Percentiles rank a stretch among this genome's conserved stretches.
Conservation (phyloP, 2,888 invertebrate genomes). For the Oxytorus armatus region DNA sequence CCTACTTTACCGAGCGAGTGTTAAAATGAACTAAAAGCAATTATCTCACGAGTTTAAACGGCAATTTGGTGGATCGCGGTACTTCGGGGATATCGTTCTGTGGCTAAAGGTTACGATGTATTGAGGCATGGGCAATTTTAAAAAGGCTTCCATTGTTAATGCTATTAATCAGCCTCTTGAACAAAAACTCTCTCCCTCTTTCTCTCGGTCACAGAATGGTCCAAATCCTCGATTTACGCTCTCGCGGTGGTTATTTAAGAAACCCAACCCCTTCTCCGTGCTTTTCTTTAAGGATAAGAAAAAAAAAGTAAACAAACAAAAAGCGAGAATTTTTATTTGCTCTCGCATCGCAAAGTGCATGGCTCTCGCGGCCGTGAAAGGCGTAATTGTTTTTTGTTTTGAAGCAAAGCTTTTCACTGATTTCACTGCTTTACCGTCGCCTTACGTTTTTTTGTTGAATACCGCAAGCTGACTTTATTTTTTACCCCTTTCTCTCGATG, state of each 20-base stretch:
- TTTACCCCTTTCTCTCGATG: constrained; percentile 22
- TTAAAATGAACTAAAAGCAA: neutral
- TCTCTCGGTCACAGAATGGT: constrained; percentile 47
- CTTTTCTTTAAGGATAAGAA: constrained; percentile 43
- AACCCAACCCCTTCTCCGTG: constrained; percentile 67
- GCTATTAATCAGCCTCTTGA: constrained; percentile 76
- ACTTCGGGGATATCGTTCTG: neutral
- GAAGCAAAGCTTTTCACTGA: constrained; percentile 74
- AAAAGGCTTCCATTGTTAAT: constrained; percentile 75
- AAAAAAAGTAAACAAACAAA: constrained; percentile 37
- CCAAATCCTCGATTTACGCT: constrained; percentile 38
- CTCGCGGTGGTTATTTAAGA: constrained; percentile 66
- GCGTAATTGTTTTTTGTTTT: constrained; percentile 66
- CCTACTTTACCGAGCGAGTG: constrained; percentile 11
- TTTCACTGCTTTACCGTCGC: constrained; percentile 70
- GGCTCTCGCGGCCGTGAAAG: constrained; percentile 64
- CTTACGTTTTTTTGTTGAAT: constrained; percentile 54
- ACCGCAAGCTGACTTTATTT: constrained; percentile 35
- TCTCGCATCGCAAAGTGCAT: constrained; percentile 37
- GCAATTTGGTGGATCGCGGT: neutral
- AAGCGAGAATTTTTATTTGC: constrained; percentile 36
- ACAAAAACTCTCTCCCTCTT: constrained; percentile 15
- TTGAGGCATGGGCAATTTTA: constrained; percentile 36
- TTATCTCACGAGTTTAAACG: neutral
- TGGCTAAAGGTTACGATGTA: constrained; percentile 20